Evolutionary conservation across 1,140 invertebrate genomes (phyloP), one percentile per base, ranked within the genome.

Genomic region (Neodiprion fabricii): DNA sequence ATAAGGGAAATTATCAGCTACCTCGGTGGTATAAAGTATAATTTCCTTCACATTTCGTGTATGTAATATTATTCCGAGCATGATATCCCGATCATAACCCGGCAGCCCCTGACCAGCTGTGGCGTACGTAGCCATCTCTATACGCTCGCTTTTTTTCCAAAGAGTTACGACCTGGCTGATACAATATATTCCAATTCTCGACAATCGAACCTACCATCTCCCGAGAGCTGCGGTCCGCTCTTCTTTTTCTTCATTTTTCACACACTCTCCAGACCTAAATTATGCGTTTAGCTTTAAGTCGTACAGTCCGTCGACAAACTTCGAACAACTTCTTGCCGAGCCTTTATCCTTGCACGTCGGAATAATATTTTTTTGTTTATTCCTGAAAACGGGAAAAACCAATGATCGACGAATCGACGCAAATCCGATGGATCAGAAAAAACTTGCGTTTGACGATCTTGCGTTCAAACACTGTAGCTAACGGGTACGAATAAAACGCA

Each of bases 271-370:
- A 12, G n/a, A 14, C 53, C 53, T 61, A 61, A 61, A 61, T 61
- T 61, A 61, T 61, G 53, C 53, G 53, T 61, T 61, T 61, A 61
- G 53, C 11, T 61, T 61, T 61, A 61, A 61, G n/a, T 61, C 53
- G 53, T 61, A 61, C 53, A 61, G 53, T 61, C 11, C 53, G 11
- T 61, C 53, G n/a, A 61, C 53, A 17, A 12, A 61, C 4, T 61
- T 61, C n/a, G 4, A 17, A 9, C 5, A 61, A 14, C 53, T 14
- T 61, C 53, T 61, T 61, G 8, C 4, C n/a, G 5, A 9, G n/a
- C 53, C 4, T 61, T 61, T 14, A 14, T 61, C n/a, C n/a, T 17
- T 61, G n/a, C 53, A 5, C 0, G 53, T 61, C 53, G 7, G 53
- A 61, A 14, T 5, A 61, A 61, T 17, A 14, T 61, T 61, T 17